These are phyloP conservation scores for Gambusia yucatana DNA, from an alignment of 2,797 vertebrate genomes.

Conservation along the genomic window DNA sequence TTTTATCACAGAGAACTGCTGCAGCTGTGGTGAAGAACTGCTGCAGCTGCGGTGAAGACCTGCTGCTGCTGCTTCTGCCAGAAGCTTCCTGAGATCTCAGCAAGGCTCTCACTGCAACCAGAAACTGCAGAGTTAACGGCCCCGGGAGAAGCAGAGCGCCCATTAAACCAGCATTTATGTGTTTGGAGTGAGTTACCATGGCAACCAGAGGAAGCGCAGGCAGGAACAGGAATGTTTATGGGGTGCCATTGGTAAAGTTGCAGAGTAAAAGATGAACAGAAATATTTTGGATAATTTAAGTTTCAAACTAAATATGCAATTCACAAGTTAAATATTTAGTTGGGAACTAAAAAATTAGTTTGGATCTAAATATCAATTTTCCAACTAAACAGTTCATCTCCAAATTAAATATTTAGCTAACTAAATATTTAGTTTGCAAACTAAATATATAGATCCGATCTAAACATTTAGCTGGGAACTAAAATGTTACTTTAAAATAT, in stretches of 20 bases:
- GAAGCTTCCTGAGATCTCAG: background rate
- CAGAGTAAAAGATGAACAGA: background rate
- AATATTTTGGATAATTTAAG: background rate
- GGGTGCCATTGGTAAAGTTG: too few species aligned
- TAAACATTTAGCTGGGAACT: too few species aligned
- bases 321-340: too few species aligned
- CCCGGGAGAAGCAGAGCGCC: background rate
- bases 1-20: slow-evolving; percentile 6
- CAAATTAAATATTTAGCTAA: background rate
- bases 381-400: background rate
- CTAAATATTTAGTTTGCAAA: too few species aligned
- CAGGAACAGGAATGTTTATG: background rate
- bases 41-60: slow-evolving; percentile 29
- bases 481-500: too few species aligned
- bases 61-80: slow-evolving; percentile 29
- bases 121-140: background rate
- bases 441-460: too few species aligned
- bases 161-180: background rate
- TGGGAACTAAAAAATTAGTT: too few species aligned
- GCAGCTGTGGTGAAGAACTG: slow-evolving; percentile 21
- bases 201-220: background rate
- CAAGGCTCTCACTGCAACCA: background rate
- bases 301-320: too few species aligned
- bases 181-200: background rate
- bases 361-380: background rate